Percentiles rank a stretch among this genome's conserved stretches.
phyloP scores from a whole-genome alignment of 2,113 vertebrate genomes.

The Scytalopus superciliaris region DNA sequence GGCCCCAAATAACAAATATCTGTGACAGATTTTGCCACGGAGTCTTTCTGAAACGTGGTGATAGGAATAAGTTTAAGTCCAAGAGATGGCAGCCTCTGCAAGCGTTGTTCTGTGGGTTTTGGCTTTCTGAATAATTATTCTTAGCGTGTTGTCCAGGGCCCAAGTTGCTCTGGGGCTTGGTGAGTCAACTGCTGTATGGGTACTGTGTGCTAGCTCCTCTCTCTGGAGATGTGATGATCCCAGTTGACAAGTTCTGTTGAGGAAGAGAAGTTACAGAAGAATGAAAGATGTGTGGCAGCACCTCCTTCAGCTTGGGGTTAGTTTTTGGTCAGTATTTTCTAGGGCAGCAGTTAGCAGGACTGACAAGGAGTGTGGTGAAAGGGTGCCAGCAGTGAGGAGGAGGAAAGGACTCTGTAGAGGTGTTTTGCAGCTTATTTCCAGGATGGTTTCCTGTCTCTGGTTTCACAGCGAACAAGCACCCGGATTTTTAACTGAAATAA shows the following conservation, averaged over 20 bases:
- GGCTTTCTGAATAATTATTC: not conserved
- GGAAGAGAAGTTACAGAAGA: not conserved
- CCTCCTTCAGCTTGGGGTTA: not conserved
- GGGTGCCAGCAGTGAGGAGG: not conserved
- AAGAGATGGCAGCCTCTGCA: not conserved
- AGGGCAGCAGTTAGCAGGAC: not conserved
- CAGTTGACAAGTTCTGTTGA: not conserved
- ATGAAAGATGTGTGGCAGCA: not conserved
- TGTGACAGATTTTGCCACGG: not conserved
- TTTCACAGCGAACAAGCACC: not conserved
- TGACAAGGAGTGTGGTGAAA: not conserved
- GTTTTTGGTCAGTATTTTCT: not conserved
- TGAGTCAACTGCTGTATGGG: not conserved
- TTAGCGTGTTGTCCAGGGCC: rapidly evolving
- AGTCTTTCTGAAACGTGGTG: not conserved
- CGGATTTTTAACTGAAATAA: not conserved
- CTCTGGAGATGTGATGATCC: not conserved
- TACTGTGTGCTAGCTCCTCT: rapidly evolving
- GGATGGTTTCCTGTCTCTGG: not conserved
- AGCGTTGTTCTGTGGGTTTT: not conserved
- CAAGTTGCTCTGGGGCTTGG: not conserved
- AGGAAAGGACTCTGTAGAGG: not conserved
- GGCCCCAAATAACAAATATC: not conserved
- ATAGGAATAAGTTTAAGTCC: not conserved
- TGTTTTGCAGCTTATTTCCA: not conserved